Evolutionary conservation across 1,140 invertebrate genomes (phyloP), one percentile per base, ranked within the genome.

Genomic region (Drosophila novamexicana): DNA sequence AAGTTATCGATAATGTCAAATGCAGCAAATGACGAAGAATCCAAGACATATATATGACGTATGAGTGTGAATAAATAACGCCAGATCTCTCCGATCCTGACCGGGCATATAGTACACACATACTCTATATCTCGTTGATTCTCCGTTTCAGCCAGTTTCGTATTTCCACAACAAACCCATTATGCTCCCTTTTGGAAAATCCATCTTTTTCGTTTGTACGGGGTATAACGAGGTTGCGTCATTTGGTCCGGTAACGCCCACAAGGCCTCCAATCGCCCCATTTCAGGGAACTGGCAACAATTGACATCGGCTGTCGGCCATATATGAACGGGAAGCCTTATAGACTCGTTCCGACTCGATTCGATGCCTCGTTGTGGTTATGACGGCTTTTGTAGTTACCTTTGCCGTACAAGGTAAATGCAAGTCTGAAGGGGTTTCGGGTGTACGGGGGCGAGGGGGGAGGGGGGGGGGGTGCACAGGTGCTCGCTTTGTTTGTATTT

Each of bases 261-360:
- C 79, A n/a, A 68, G 49, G 18, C 36, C 36, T 16, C 8, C 52
- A 36, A 36, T 47, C 47, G 36, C 44, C 36, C n/a, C 61, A n/a
- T 22, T 74, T 74, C 66, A 70, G 67, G 53, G 66, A 63, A 75
- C 45, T 37, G 52, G 14, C 58, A 18, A 57, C 56, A 36, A 49
- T 7, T 54, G 56, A 58, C 44, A 57, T 62, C 56, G 47, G 39
- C 52, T 40, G 62, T 50, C n/a, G 45, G 54, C 81, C 81, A 77
- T 84, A 84, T 84, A 77, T 75, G 66, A 68, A 57, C 63, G 81
- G 81, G 78, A 85, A 85, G 75, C 79, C 81, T 64, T 64, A 71
- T 72, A 58, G 52, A 66, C 54, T 57, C 47, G 53, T 42, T 14
- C 34, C n/a, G 29, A 39, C 7, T 56, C 6, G 58, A 47, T 8